These are phyloP conservation scores for Cynaeus angustus DNA, from an alignment of 2,888 invertebrate species.

Conservation along the genomic window DNA sequence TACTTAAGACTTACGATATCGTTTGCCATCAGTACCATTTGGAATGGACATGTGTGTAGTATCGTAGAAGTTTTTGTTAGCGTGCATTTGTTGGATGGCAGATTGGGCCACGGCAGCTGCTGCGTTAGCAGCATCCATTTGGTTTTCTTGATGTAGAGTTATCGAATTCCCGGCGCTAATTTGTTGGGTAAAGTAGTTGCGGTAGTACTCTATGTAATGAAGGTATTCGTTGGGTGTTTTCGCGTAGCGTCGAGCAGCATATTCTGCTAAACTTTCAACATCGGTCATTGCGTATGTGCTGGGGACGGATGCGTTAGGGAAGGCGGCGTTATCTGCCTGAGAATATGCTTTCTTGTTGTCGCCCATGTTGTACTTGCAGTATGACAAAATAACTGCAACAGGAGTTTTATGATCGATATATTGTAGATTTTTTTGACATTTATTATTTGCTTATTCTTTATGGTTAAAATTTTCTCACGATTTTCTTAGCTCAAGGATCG, in stretches of 20 bases:
- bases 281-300: constrained; percentile 77
- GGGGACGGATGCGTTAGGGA: constrained; percentile 69
- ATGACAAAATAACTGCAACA: constrained; percentile 73
- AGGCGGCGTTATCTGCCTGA: constrained; percentile 69
- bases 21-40: constrained; percentile 79
- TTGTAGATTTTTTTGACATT: too few species aligned
- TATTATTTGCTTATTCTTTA: too few species aligned
- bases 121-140: constrained; percentile 85
- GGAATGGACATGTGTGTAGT: constrained; percentile 73
- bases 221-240: constrained; percentile 81
- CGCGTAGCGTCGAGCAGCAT: constrained; percentile 84
- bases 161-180: constrained; percentile 76
- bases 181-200: constrained; percentile 81
- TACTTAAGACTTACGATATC: constrained; percentile 74
- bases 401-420: too few species aligned
- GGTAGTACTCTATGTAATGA: constrained; percentile 82
- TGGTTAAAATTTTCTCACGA: too few species aligned
- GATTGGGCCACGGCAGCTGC: constrained; percentile 93
- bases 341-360: constrained; percentile 70
- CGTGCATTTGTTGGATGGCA: constrained; percentile 82
- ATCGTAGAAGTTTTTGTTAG: constrained; percentile 70
- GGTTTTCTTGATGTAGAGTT: constrained; percentile 73
- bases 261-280: constrained; percentile 83
- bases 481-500: too few species aligned
- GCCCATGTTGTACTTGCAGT: constrained; percentile 75